Conservation (phyloP, 2,797 vertebrate genomes). For the Syndactyla subalaris region DNA sequence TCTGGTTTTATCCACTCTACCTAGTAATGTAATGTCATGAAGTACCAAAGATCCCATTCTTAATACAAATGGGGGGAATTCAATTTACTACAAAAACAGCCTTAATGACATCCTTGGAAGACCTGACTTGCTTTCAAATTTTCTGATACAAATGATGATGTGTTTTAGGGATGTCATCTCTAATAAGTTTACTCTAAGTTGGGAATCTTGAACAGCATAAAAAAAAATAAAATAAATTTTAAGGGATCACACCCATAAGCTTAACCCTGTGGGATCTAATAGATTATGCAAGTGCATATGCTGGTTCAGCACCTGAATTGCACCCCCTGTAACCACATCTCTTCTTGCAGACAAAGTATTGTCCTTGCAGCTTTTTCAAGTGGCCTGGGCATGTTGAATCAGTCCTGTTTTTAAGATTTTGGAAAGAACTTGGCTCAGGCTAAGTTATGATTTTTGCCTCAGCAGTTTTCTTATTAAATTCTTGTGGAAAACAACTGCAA, state of each 20-base stretch:
- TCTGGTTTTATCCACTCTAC: not conserved
- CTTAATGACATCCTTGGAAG: slow-evolving; percentile 19
- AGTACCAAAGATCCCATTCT: slow-evolving; percentile 1
- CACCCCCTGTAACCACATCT: not conserved
- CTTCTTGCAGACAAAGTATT: not conserved
- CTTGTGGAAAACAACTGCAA: not conserved
- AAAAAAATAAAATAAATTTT: not conserved
- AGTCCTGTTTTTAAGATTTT: not conserved
- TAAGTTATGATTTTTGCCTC: not conserved
- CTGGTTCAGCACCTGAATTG: not conserved
- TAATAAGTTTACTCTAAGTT: not conserved
- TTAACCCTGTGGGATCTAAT: not conserved
- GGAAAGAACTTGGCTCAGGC: not conserved
- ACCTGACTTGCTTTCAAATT: slow-evolving; percentile 25
- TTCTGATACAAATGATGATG: slow-evolving; percentile 25
- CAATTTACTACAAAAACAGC: slow-evolving; percentile 41
- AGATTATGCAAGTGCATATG: rapidly evolving
- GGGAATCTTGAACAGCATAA: not conserved
- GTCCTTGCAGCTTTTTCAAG: not conserved
- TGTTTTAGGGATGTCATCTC: not conserved
- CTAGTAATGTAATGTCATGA: not conserved
- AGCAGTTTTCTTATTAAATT: not conserved
- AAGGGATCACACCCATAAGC: no score
- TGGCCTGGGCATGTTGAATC: not conserved
- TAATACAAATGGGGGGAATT: slow-evolving; percentile 42